Percentiles rank a stretch among this genome's conserved stretches.
Evolutionary conservation across 2,888 invertebrate species (phyloP).

Genomic region (Drosophila peninsularis): DNA sequence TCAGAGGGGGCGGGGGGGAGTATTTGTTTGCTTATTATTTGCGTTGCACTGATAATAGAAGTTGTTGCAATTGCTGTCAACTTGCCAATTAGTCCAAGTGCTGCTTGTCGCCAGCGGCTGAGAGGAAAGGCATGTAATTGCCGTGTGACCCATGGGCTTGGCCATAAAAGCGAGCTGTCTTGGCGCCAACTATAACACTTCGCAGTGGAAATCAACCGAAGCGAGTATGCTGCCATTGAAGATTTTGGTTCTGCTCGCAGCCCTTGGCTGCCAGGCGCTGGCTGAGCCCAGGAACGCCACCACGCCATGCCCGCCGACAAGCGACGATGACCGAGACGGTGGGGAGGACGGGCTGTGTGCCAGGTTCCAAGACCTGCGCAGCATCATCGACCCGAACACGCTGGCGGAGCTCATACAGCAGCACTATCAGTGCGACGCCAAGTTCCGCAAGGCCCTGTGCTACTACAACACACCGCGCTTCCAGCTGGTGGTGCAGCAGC

Average conservation of each 20-base stretch:
- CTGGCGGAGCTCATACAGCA: slow-evolving; percentile 44
- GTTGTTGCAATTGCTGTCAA: neutral
- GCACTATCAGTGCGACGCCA: slow-evolving; percentile 55
- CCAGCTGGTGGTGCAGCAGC: slow-evolving; percentile 30
- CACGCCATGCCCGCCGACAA: slow-evolving; percentile 19
- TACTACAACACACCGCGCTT: slow-evolving; percentile 59
- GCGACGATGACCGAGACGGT: slow-evolving; percentile 2
- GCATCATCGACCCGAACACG: slow-evolving; percentile 37
- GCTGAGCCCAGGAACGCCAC: neutral
- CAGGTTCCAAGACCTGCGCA: slow-evolving; percentile 56
- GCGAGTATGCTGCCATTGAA: slow-evolving; percentile 46
- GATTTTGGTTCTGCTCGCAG: slow-evolving; percentile 33
- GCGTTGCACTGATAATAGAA: slow-evolving; percentile 28
- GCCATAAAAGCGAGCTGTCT: slow-evolving; percentile 55
- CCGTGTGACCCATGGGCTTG: neutral
- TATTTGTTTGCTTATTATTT: slow-evolving; percentile 19
- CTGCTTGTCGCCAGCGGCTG: slow-evolving; percentile 21
- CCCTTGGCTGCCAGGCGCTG: slow-evolving; percentile 8
- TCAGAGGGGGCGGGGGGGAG: neutral
- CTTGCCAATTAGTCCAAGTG: slow-evolving; percentile 43
- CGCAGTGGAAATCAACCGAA: neutral
- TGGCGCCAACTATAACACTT: slow-evolving; percentile 24
- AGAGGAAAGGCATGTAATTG: slow-evolving; percentile 54
- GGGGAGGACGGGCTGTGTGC: slow-evolving; percentile 41
- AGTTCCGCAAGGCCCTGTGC: slow-evolving; percentile 61